Evolutionary conservation across 2,888 invertebrate species (phyloP).

Genomic region (Belgica antarctica): DNA sequence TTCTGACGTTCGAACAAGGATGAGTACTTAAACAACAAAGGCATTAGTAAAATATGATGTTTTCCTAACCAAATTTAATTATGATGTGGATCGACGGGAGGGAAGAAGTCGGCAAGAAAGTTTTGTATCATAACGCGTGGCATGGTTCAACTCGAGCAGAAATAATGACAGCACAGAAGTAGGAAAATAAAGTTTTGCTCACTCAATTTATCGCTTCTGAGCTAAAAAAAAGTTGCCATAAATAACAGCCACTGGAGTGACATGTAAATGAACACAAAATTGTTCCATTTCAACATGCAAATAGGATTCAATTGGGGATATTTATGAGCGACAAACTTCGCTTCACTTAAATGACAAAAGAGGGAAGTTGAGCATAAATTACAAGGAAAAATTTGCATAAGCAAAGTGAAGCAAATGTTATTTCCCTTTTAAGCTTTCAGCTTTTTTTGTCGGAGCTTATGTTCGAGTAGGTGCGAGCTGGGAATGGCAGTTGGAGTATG

Average conservation of each 20-base stretch:
- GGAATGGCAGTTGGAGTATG: no score
- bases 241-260: background rate
- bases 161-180: no score
- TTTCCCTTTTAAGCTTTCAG: background rate
- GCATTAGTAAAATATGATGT: no score
- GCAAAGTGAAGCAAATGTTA: background rate
- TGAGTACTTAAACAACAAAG: no score
- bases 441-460: no score
- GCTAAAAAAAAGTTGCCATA: background rate
- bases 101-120: no score
- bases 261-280: background rate
- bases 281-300: background rate
- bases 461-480: no score
- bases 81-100: background rate
- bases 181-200: no score
- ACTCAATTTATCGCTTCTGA: background rate
- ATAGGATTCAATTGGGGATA: no score
- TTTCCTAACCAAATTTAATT: constrained; percentile 6
- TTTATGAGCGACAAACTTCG: background rate
- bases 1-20: no score
- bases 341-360: background rate
- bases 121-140: no score
- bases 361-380: background rate
- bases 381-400: background rate
- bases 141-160: background rate